phyloP scores from a whole-genome alignment of 2,888 invertebrate species.

The Plebejus anna region DNA sequence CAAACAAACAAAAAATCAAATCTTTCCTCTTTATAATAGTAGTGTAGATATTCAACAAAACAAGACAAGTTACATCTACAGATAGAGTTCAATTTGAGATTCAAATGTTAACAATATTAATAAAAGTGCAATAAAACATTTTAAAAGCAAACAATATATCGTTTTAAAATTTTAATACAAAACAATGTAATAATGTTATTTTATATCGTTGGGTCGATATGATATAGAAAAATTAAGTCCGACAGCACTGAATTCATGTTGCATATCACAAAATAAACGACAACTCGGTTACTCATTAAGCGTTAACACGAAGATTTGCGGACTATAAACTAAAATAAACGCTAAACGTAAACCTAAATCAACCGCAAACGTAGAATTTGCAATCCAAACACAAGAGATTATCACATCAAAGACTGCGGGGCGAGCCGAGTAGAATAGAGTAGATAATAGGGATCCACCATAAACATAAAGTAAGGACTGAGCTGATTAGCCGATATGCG shows the following conservation, averaged over 20 bases:
- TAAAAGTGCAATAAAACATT: neutral
- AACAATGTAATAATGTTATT: neutral
- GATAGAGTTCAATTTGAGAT: neutral
- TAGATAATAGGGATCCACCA: neutral
- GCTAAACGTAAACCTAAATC: constrained; percentile 29
- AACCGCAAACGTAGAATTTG: constrained; percentile 37
- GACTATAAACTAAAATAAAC: constrained; percentile 25
- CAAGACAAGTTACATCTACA: neutral
- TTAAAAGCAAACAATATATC: neutral
- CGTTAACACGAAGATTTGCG: constrained; percentile 26
- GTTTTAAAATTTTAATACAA: neutral
- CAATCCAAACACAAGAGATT: constrained; percentile 38
- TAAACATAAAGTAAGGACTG: neutral
- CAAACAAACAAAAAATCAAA: no score
- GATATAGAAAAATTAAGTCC: neutral
- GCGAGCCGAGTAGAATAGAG: neutral
- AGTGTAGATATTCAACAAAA: neutral
- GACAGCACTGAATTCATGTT: neutral
- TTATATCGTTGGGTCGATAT: neutral
- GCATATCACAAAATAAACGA: constrained; percentile 19
- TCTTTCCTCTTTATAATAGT: no score
- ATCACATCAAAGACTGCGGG: constrained; percentile 39
- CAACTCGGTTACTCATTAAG: neutral
- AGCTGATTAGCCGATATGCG: neutral
- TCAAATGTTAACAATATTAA: constrained; percentile 3